phyloP scores from a whole-genome alignment of 2,797 vertebrate genomes.

The Malacoraja senta region DNA sequence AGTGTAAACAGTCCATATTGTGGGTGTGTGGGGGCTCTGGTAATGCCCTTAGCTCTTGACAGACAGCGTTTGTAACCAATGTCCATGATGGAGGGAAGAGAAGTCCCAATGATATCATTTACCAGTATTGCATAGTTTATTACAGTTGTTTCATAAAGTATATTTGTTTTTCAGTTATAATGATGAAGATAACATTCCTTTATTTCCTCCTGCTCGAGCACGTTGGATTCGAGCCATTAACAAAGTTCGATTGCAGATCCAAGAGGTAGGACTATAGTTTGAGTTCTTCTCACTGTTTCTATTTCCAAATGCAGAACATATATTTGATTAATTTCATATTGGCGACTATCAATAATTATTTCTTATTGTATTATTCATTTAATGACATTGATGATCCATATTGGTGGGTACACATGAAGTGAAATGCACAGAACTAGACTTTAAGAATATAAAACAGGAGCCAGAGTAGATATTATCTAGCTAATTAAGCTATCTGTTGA shows the following conservation, averaged over 20 bases:
- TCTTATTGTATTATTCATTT: too few relatives aligned
- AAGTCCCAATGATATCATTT: too few relatives aligned
- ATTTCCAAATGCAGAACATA: constrained; percentile 30
- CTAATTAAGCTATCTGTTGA: too few relatives aligned
- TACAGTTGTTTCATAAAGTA: background rate
- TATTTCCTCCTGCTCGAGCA: constrained; percentile 74
- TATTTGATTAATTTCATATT: background rate
- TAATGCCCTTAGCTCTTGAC: too few relatives aligned
- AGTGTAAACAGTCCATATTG: too few relatives aligned
- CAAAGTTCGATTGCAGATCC: constrained; percentile 84
- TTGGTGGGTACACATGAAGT: background rate
- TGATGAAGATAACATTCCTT: constrained; percentile 62
- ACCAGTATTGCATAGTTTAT: background rate
- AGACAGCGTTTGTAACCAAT: too few relatives aligned
- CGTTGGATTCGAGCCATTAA: constrained; percentile 89
- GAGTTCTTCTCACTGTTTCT: background rate
- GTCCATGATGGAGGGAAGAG: too few relatives aligned
- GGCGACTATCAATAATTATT: background rate
- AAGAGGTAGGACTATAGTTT: constrained; percentile 72
- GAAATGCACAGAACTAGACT: background rate
- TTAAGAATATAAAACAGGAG: too few relatives aligned
- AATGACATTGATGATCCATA: background rate
- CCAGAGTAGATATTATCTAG: too few relatives aligned
- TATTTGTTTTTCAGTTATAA: constrained; percentile 52
- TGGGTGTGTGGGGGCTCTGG: too few relatives aligned